Evolutionary conservation across 1,140 invertebrate genomes (phyloP), one percentile per base, ranked within the genome.

Genomic region (Rhopalosiphum padi): DNA sequence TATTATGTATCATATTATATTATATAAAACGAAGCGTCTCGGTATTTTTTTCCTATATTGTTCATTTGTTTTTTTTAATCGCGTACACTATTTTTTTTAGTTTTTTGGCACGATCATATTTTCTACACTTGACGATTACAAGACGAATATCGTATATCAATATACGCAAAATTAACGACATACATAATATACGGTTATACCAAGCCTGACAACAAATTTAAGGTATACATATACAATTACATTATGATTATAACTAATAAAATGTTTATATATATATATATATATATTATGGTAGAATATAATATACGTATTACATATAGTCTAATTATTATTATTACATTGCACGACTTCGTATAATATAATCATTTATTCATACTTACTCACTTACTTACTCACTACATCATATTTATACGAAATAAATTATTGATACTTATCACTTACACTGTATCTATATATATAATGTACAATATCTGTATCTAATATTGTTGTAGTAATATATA

Each of bases 271-370:
- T 37, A 46, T 11, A 55, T 37, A n/a, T n/a, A 82, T 82, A 35
- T 2, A 25, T 60, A 60, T 21, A 82, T 18, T 82, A 37, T 82
- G 77, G n/a, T 83, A 23, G 37, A 41, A 85, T 41, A 85, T 23
- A 85, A 85, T 23, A 85, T 85, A 85, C 83, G 23, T 11, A 77
- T 83, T 23, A 48, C 18, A n/a, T 55, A 55, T 53, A 89, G 35
- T 55, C 35, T 89, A 86, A 89, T 55, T 41, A 41, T 55, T 89
- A 55, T 88, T 88, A 88, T 88, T 88, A 88, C 88, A 89, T 89
- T 89, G 88, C 51, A 89, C 88, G 88, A 89, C 23, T 55, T 55
- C 87, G n/a, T 30, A 86, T 53, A 53, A 89, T 53, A 53, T 51
- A n/a, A 37, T 87, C 48, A 22, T 35, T 53, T 89, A 53, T 53